Conservation (phyloP, 2,888 invertebrate species). For the Rotaria socialis region DNA sequence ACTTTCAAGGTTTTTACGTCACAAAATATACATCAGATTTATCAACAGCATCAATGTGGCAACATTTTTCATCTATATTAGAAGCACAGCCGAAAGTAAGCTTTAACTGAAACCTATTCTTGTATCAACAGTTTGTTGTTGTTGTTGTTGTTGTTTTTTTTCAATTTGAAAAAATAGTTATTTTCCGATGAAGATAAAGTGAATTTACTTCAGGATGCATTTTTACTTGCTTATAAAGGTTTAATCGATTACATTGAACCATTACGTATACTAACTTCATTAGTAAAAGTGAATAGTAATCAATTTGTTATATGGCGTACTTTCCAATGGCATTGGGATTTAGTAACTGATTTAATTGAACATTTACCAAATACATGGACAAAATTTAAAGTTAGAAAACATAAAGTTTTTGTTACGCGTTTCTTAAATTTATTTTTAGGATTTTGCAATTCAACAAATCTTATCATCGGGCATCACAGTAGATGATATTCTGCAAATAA, state of each 20-base stretch:
- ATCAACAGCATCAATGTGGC: neutral
- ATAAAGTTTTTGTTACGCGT: neutral
- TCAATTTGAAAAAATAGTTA: neutral
- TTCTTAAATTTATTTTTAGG: neutral
- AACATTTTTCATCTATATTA: neutral
- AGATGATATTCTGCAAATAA: neutral
- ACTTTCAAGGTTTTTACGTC: slow-evolving; percentile 43
- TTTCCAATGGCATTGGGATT: slow-evolving; percentile 44
- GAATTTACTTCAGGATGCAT: slow-evolving; percentile 43
- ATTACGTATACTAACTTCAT: slow-evolving; percentile 13
- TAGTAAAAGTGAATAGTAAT: slow-evolving; percentile 14
- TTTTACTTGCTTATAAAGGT: slow-evolving; percentile 38
- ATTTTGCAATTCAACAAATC: neutral
- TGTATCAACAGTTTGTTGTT: neutral
- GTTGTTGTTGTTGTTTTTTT: neutral
- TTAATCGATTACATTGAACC: slow-evolving; percentile 38
- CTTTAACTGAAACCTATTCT: neutral
- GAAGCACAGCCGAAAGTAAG: neutral
- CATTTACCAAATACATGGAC: slow-evolving; percentile 38
- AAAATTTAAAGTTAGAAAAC: slow-evolving; percentile 29
- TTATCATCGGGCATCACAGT: neutral
- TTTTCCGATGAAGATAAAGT: slow-evolving; percentile 45
- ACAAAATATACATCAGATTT: slow-evolving; percentile 34
- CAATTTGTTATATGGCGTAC: slow-evolving; percentile 43
- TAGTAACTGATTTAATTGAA: slow-evolving; percentile 37